A percentile compares a stretch with the other conserved stretches of the same genome.
These are phyloP conservation scores for Trissolcus japonicus DNA, from an alignment of 2,888 invertebrate genomes.

Conservation along the genomic window DNA sequence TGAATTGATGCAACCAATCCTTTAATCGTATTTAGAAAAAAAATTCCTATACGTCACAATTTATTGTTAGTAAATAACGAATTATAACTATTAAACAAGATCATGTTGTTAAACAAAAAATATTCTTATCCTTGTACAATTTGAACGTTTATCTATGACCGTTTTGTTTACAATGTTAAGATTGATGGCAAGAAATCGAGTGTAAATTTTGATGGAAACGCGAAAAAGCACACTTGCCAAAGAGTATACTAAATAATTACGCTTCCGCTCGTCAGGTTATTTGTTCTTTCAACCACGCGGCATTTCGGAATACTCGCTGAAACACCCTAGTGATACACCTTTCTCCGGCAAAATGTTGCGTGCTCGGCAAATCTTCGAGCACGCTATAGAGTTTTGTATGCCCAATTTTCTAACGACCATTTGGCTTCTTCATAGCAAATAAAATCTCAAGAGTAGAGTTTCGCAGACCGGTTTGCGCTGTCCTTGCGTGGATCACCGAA, in stretches of 20 bases:
- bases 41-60: neutral
- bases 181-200: too few species aligned
- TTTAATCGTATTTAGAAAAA: constrained; percentile 41
- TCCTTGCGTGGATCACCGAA: constrained; percentile 32
- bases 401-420: constrained; percentile 43
- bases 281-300: neutral
- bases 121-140: too few species aligned
- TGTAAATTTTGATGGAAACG: too few species aligned
- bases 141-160: too few species aligned
- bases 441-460: constrained; percentile 10
- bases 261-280: neutral
- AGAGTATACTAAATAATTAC: constrained; percentile 1
- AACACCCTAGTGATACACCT: constrained; percentile 2
- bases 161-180: too few species aligned
- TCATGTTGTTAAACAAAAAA: too few species aligned
- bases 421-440: constrained; percentile 27
- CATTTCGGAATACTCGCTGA: constrained; percentile 12
- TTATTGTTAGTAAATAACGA: constrained; percentile 32
- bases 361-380: constrained; percentile 18
- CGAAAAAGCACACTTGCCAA: constrained; percentile 6
- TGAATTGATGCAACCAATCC: constrained; percentile 37
- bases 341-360: constrained; percentile 18
- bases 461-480: constrained; percentile 43
- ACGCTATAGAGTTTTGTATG: constrained; percentile 23
- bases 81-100: neutral